Evolutionary conservation across 2,797 vertebrate genomes (phyloP).

Genomic region (Enteromius fasciolatus): DNA sequence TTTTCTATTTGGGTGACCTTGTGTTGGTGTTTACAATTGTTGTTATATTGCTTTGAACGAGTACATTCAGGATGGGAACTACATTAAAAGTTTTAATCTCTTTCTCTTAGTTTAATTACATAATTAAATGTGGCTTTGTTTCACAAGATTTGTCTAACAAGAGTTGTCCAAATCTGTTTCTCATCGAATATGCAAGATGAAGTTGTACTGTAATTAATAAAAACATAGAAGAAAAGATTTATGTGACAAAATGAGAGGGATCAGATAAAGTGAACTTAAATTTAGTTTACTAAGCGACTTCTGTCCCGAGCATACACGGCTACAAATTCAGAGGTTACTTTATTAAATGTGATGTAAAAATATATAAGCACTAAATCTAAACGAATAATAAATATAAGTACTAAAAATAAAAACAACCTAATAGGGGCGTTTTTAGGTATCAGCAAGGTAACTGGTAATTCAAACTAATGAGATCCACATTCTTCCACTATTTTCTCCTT

Average conservation of each 20-base stretch:
- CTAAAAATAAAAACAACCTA: background rate
- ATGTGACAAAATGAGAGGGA: background rate
- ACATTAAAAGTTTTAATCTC: background rate
- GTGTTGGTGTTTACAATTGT: slow-evolving; percentile 13
- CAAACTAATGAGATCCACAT: background rate
- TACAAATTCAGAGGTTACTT: background rate
- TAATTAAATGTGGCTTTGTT: slow-evolving; percentile 41
- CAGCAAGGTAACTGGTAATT: background rate
- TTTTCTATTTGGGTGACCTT: slow-evolving; percentile 46
- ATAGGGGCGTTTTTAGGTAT: background rate
- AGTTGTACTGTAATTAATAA: slow-evolving; percentile 4
- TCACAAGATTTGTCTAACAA: slow-evolving; percentile 12
- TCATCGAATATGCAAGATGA: background rate
- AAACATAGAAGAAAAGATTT: background rate
- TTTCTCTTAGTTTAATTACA: slow-evolving; percentile 17
- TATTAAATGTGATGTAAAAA: background rate
- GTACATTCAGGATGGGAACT: slow-evolving; percentile 4
- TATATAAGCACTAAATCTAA: background rate
- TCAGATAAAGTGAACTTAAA: background rate
- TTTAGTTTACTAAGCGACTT: background rate
- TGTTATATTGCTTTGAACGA: background rate
- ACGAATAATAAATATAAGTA: background rate
- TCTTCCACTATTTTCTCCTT: background rate
- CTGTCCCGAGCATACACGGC: background rate
- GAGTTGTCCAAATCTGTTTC: slow-evolving; percentile 22